Conservation (phyloP, 2,888 invertebrate species). For the Amorpha juglandis region DNA sequence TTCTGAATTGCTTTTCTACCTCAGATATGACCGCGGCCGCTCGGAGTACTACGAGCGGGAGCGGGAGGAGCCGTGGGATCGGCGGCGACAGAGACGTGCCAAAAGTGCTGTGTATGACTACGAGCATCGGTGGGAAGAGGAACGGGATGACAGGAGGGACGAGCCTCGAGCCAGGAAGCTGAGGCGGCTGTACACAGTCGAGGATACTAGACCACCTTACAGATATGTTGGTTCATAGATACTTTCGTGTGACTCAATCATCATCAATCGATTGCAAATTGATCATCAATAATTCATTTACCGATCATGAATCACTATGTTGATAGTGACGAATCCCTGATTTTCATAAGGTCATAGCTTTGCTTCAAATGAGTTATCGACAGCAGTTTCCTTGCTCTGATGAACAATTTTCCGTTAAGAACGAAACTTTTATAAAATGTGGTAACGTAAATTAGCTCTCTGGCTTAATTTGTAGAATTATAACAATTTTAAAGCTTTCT, state of each 20-base stretch:
- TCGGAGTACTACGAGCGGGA: slow-evolving; percentile 69
- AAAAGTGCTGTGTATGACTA: slow-evolving; percentile 66
- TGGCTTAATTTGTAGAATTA: too few species aligned
- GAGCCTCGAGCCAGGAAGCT: slow-evolving; percentile 50
- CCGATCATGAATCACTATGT: too few species aligned
- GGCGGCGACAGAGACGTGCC: slow-evolving; percentile 62
- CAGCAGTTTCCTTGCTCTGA: too few species aligned
- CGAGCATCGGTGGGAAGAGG: slow-evolving; percentile 57
- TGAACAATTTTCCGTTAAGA: too few species aligned
- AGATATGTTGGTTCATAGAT: slow-evolving; percentile 45
- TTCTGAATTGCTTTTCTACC: background rate
- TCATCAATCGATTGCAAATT: background rate
- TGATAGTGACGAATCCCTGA: too few species aligned
- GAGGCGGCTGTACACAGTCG: slow-evolving; percentile 65
- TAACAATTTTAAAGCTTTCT: too few species aligned
- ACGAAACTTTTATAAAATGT: too few species aligned
- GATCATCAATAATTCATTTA: too few species aligned
- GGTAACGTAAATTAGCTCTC: too few species aligned
- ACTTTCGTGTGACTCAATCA: background rate
- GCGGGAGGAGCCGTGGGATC: slow-evolving; percentile 50
- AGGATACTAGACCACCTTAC: slow-evolving; percentile 55
- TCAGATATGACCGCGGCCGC: slow-evolving; percentile 61
- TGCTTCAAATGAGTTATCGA: too few species aligned
- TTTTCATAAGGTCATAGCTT: too few species aligned
- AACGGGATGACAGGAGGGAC: slow-evolving; percentile 42